These are phyloP conservation scores for Acestrorhynchus altus DNA, from an alignment of 2,797 vertebrate genomes.

Conservation along the genomic window DNA sequence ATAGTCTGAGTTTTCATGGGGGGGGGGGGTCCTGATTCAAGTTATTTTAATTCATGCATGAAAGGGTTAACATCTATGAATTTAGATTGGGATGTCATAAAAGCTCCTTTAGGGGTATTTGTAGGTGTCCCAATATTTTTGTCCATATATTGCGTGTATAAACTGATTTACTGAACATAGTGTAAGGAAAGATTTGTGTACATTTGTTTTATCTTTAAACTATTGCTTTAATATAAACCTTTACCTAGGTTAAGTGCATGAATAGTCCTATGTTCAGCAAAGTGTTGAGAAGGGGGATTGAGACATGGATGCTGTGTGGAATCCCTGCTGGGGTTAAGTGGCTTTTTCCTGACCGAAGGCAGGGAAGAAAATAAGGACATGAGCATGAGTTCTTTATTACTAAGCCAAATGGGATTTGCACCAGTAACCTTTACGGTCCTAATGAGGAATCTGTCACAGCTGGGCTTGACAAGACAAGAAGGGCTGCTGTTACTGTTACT, in stretches of 20 bases:
- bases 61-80: no score
- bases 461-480: no score
- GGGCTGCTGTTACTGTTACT: neutral
- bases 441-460: neutral
- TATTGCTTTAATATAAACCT: neutral
- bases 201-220: neutral
- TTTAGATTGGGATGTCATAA: no score
- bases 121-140: no score
- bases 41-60: no score
- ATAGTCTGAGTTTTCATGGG: no score
- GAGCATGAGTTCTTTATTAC: neutral
- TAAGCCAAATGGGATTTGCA: constrained; percentile 1
- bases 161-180: no score
- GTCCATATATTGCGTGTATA: no score
- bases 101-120: no score
- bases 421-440: neutral
- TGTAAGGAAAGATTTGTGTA: no score
- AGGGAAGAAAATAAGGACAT: neutral
- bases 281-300: neutral
- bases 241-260: neutral
- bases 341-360: neutral
- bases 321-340: neutral
- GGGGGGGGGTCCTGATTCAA: no score
- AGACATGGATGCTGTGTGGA: neutral
- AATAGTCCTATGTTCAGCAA: neutral